phyloP scores from a whole-genome alignment of 2,113 vertebrate genomes.

The Dissostichus mawsoni region DNA sequence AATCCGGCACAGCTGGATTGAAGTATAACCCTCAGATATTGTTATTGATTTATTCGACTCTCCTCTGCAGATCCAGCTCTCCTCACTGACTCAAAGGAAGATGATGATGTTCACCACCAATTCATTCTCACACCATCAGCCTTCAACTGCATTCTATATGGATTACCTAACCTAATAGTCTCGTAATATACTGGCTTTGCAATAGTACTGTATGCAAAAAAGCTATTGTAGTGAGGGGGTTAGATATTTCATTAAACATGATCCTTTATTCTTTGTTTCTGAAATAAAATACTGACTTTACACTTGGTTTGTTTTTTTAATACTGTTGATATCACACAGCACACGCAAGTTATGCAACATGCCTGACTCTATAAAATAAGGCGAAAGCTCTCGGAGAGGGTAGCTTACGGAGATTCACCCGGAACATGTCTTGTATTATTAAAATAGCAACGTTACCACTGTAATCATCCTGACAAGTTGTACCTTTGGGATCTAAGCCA shows the following conservation, averaged over 20 bases:
- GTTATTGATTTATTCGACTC: slow-evolving; percentile 18
- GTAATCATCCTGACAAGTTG: not conserved
- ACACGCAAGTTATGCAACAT: not conserved
- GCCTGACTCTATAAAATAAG: not conserved
- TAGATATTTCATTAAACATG: slow-evolving; percentile 21
- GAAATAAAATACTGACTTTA: not conserved
- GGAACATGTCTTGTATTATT: slow-evolving; percentile 3
- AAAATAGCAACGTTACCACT: not conserved
- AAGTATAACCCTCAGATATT: not conserved
- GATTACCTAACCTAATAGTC: slow-evolving; percentile 83
- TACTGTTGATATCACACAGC: not conserved
- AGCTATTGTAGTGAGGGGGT: not conserved
- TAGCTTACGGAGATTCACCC: not conserved
- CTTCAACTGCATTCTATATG: slow-evolving; percentile 86
- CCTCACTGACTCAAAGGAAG: slow-evolving; percentile 36
- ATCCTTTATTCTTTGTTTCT: not conserved
- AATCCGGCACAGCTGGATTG: not conserved
- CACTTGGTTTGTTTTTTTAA: not conserved
- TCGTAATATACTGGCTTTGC: slow-evolving; percentile 43
- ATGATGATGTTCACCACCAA: slow-evolving; percentile 32
- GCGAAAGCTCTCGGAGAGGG: not conserved
- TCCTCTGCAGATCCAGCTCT: slow-evolving; percentile 55
- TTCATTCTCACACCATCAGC: slow-evolving; percentile 46
- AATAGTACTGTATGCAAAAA: not conserved
- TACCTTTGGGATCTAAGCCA: not conserved